Percentiles rank a stretch among this genome's conserved stretches.
phyloP scores from a whole-genome alignment of 2,113 vertebrate species.

The Rhinopomastus cyanomelas region DNA sequence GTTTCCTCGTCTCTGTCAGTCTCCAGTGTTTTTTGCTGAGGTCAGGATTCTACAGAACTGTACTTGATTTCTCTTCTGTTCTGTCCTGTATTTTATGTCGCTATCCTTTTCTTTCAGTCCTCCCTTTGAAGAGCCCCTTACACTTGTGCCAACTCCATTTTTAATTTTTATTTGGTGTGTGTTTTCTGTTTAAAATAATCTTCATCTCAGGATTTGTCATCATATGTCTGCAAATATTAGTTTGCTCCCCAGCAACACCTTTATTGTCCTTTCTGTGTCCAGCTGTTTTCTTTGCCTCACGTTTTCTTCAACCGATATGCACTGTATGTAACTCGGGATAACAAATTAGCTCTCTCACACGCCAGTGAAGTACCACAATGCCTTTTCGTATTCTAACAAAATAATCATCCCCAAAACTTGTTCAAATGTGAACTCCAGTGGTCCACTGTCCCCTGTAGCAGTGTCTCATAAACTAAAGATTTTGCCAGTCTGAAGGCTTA shows the following conservation, averaged over 20 bases:
- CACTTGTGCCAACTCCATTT: not conserved
- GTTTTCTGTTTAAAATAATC: not conserved
- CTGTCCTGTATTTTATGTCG: not conserved
- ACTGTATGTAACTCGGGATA: not conserved
- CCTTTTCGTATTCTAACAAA: not conserved
- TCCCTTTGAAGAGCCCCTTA: not conserved
- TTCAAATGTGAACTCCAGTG: not conserved
- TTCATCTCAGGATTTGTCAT: not conserved
- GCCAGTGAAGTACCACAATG: not conserved
- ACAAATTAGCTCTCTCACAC: not conserved
- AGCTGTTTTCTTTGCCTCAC: not conserved
- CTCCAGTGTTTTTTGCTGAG: not conserved
- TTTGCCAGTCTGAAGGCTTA: not conserved
- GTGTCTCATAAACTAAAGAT: not conserved
- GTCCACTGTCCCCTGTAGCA: not conserved
- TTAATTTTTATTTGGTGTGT: not conserved
- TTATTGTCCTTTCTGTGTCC: not conserved
- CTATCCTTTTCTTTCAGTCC: not conserved
- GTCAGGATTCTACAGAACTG: not conserved
- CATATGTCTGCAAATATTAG: not conserved
- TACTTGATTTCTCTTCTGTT: not conserved
- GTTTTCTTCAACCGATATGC: not conserved
- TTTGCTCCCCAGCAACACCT: not conserved
- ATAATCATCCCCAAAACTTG: not conserved
- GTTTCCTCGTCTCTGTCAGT: not conserved